phyloP scores from a whole-genome alignment of 2,888 invertebrate genomes.

The Phorcus lineatus region DNA sequence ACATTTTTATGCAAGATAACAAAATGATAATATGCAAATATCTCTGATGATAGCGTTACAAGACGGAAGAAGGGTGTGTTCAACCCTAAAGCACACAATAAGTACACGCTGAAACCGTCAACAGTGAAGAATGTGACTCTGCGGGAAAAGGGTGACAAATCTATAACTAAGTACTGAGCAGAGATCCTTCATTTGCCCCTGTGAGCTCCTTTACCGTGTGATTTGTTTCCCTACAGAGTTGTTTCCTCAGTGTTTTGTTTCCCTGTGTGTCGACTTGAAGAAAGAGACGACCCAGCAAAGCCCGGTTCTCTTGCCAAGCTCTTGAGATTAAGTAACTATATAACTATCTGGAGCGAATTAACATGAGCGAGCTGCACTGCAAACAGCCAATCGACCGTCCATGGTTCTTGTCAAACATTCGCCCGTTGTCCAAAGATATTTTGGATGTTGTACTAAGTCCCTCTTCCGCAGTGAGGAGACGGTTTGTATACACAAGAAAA shows the following conservation, averaged over 20 bases:
- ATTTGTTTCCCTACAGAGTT: no score
- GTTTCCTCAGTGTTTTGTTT: no score
- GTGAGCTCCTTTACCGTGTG: no score
- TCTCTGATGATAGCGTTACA: no score
- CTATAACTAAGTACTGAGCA: no score
- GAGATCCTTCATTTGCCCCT: no score
- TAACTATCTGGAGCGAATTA: not conserved
- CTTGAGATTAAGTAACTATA: not conserved
- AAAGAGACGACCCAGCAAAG: not conserved
- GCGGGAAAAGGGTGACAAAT: not conserved
- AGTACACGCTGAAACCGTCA: not conserved
- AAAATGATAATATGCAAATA: no score
- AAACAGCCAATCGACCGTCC: not conserved
- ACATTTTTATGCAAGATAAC: no score
- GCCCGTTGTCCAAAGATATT: slow-evolving; percentile 15
- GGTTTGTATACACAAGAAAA: not conserved
- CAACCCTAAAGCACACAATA: no score
- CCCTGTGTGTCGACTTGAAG: not conserved
- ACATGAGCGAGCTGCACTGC: not conserved
- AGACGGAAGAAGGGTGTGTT: no score
- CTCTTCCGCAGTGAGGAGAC: not conserved
- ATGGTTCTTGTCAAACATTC: not conserved
- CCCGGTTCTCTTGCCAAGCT: not conserved
- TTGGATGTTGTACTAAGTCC: not conserved
- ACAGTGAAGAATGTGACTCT: not conserved